Evolutionary conservation across 1,140 invertebrate genomes (phyloP), one percentile per base, ranked within the genome.

Genomic region (Belonocnema kinseyi): DNA sequence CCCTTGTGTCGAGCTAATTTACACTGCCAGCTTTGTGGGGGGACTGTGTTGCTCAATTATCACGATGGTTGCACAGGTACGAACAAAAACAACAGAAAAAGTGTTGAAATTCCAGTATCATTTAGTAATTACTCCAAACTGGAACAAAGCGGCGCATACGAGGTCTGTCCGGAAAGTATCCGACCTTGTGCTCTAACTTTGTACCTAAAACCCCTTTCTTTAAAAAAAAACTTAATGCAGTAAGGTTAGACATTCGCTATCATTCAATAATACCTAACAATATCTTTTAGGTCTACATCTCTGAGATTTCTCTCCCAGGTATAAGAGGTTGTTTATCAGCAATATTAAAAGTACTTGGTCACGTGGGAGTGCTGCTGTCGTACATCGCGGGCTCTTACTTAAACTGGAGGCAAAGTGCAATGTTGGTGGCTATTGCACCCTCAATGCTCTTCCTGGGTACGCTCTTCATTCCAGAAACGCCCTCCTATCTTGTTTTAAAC

Each of bases 291-390:
- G 95, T 98, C 74, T 98, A 98, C 91, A 95, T 98, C 79, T 97
- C 96, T 75, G 97, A 98, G 92, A 97, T 97, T 83, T 95, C 97
- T 14, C 94, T 96, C 51, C 95, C 97, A 16, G 94, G 96, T 72
- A 95, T 97, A 75, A 91, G 97, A 82, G 97, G 97, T 2, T 95
- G 96, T 79, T 92, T 98, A 21, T 97, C 96, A 81, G 96, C 97
- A 11, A 94, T 97, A 78, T 92, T 96, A 56, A 98, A 98, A 91
- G 94, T 97, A 53, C 93, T 95, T 75, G 95, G 95, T n/a, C 96
- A 97, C 85, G 93, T 97, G 50, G 97, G 97, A 14, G 95, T 97
- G 58, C 91, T 98, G 6, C 93, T 96, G 46, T 95, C 95, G 6
- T 97, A 96, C 90, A 94, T 95, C 11, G 92, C 96, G 1, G 97